Base-by-base conservation (phyloP, 2,797 vertebrate species). In the Anolis apletophallus region DNA sequence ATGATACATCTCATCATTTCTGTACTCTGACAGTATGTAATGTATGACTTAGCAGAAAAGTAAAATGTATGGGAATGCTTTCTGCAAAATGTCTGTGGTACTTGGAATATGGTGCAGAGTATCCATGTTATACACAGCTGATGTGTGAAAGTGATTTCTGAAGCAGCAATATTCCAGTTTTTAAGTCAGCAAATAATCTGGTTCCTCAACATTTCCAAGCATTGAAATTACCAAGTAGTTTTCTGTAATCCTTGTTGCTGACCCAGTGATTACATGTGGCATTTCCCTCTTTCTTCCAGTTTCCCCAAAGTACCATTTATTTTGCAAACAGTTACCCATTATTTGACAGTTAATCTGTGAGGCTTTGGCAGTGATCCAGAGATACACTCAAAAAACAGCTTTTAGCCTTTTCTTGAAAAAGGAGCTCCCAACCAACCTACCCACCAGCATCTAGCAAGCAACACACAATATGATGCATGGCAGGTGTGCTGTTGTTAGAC, bases 41-140 rank as follows among this genome's bases (percentile, higher is more conserved):
- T 21, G 5, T 1, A 19, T 85, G 13, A 14, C 7, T 82, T 72
- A 73, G 16, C 13, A 81, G 61, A 55, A 87, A 4, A 32, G 87
- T 81, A 87, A 80, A 84, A 21, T 80, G 46, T 67, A 75, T 11
- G 2, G 7, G 8, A 67, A 0, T 54, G 5, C 36, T 81, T 87
- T 82, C 61, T 81, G 32, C 50, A 81, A 84, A 90, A 84, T 34
- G 74, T 78, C 84, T 79, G 2, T 83, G 34, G 57, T 57, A 46
- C 34, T 73, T 52, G 50, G 57, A 86, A 86, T 88, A 83, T 26
- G 0, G 74, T 57, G 46, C 74, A 13, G 3, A 74, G 34, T 32
- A 61, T 71, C 83, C 75, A 50, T 84, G 46, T 83, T 40, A 84
- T 84, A 78, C 82, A 78, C 64, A 68, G n/a, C 75, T 78, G 67